These are phyloP conservation scores for Palythoa caribaeorum DNA, from an alignment of 92 coral and sea anemone species.

Conservation along the genomic window DNA sequence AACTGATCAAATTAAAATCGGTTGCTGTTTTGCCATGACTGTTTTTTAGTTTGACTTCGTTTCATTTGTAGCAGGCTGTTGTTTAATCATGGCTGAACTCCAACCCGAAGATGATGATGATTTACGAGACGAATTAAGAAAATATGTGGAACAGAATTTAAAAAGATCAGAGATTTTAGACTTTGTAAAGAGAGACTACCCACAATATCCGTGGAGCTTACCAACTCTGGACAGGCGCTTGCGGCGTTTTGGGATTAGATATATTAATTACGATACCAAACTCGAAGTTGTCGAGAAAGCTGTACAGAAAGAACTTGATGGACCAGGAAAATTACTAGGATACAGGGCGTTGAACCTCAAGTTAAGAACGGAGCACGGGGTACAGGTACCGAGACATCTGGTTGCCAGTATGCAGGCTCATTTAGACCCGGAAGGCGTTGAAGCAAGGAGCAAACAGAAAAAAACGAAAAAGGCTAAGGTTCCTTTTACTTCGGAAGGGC, in stretches of 20 bases:
- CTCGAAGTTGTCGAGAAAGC: slow-evolving; percentile 3
- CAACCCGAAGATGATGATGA: slow-evolving; percentile 12
- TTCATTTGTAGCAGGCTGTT: no score
- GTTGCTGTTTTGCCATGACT: no score
- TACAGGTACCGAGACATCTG: slow-evolving; percentile 46
- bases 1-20: no score
- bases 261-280: slow-evolving; percentile 13
- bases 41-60: no score
- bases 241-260: background rate
- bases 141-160: slow-evolving; percentile 11
- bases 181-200: background rate
- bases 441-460: slow-evolving; percentile 62
- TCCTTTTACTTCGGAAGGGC: slow-evolving; percentile 74
- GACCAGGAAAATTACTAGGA: background rate
- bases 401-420: slow-evolving; percentile 21
- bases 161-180: slow-evolving; percentile 3
- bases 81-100: background rate
- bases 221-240: slow-evolving; percentile 31
- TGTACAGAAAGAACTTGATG: slow-evolving; percentile 24
- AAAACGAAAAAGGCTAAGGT: slow-evolving; percentile 61
- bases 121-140: slow-evolving; percentile 3
- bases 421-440: slow-evolving; percentile 49
- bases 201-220: slow-evolving; percentile 24
- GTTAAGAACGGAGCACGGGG: slow-evolving; percentile 34
- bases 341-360: slow-evolving; percentile 21